Base-by-base conservation (phyloP, 2,888 invertebrate species). In the Agrochola macilenta region DNA sequence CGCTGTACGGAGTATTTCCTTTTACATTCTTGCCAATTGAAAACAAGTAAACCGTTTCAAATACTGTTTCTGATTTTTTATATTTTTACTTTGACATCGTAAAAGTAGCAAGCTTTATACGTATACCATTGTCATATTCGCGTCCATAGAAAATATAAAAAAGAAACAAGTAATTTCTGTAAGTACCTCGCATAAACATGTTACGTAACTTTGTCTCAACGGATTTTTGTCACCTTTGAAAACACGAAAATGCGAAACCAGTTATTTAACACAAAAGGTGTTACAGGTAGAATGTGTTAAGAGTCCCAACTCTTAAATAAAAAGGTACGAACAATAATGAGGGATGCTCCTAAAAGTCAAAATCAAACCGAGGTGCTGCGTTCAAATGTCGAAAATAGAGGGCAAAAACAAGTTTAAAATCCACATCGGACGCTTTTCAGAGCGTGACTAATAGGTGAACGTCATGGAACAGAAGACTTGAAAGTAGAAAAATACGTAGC, bases 381-480 rank as follows among this genome's bases (percentile, higher is more conserved):
- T 90, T 87, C 86, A 89, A 92, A 90, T 89, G 88, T 91, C 88
- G 89, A 89, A 89, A 88, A 89, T 89, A 89, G 89, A 91, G 87
- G 78, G 85, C 87, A 89, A 90, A 91, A 92, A 89, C 90, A 90
- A 84, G 89, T 91, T 92, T 93, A 90, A 93, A 93, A 92, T 94
- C 90, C 92, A 91, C 93, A 93, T 92, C 90, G 92, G 90, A 92
- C 93, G 92, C 92, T 93, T 93, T 94, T 93, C 93, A 93, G 92
- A 91, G 92, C 92, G 91, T 94, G 94, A 95, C 95, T 95, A 95
- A 95, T 95, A 95, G 95, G 93, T 92, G 92, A 91, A 90, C 93
- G 94, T 94, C 94, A 94, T 90, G 93, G 93, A 91, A 94, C 94
- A 94, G 94, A 94, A 94, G 93, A 94, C 93, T 93, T 92, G 93